These are phyloP conservation scores for Dasypus novemcinctus DNA, from an alignment of 2,113 vertebrate species.

Conservation along the genomic window DNA sequence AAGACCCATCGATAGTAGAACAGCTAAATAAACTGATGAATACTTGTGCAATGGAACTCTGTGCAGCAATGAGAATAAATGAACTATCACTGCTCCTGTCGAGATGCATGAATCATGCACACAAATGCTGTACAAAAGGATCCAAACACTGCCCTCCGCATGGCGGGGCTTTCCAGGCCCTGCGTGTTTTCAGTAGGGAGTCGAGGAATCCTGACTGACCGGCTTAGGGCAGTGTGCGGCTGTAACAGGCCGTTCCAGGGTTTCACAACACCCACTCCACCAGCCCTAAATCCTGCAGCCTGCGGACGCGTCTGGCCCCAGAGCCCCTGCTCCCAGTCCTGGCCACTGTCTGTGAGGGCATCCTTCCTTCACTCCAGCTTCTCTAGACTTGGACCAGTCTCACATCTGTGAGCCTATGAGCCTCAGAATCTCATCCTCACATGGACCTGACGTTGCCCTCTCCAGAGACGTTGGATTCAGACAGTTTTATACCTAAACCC, in stretches of 20 bases:
- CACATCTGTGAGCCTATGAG: too few species aligned
- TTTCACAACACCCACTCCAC: not conserved
- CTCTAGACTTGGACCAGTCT: not conserved
- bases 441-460: too few species aligned
- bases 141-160: not conserved
- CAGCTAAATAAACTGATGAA: too few species aligned
- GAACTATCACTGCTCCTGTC: too few species aligned
- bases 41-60: too few species aligned
- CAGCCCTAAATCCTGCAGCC: not conserved
- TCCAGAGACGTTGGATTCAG: not conserved
- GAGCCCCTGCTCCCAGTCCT: not conserved
- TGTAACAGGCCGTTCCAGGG: not conserved
- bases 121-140: too few species aligned
- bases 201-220: not conserved
- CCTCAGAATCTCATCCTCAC: not conserved
- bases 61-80: too few species aligned
- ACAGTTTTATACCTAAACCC: accelerated
- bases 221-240: accelerated
- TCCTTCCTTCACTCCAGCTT: not conserved
- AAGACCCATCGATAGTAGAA: too few species aligned
- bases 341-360: too few species aligned
- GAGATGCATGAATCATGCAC: too few species aligned
- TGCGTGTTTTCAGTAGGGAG: not conserved
- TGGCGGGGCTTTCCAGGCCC: too few species aligned
- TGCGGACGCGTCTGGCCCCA: not conserved